Percentiles rank a stretch among this genome's conserved stretches.
Conservation (phyloP, 2,797 vertebrate species). For the Sebastes miniatus region DNA sequence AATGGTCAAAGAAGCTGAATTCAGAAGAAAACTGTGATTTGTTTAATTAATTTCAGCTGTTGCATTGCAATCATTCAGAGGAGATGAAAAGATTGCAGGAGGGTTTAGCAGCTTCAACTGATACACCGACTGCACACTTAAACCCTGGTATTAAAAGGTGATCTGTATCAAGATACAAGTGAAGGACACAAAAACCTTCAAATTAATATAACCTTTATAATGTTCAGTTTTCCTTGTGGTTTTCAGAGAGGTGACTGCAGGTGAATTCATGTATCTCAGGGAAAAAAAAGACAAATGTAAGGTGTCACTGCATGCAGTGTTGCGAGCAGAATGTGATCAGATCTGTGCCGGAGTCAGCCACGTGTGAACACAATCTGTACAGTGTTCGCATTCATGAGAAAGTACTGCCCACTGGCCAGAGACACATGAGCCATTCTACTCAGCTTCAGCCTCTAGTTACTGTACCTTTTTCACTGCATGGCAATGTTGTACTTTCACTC, state of each 20-base stretch:
- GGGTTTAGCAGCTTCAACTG: not conserved
- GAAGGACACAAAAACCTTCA: not conserved
- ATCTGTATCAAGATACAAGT: not conserved
- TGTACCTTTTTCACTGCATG: not conserved
- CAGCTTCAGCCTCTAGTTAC: not conserved
- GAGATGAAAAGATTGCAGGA: not conserved
- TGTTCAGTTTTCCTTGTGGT: not conserved
- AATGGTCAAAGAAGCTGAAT: not conserved
- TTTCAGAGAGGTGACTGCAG: not conserved
- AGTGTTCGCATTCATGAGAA: constrained; percentile 27
- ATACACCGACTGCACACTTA: not conserved
- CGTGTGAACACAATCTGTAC: not conserved
- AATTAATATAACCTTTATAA: not conserved
- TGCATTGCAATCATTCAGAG: not conserved
- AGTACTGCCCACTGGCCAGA: not conserved
- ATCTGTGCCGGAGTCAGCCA: not conserved
- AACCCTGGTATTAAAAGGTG: not conserved
- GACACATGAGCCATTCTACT: not conserved
- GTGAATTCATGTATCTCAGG: not conserved
- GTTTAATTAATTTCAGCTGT: not conserved
- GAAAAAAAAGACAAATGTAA: not conserved
- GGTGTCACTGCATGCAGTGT: not conserved
- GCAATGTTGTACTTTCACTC: not conserved
- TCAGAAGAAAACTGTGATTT: not conserved
- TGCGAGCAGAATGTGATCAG: not conserved